These are phyloP conservation scores for Melanostoma mellinum DNA, from an alignment of 2,888 invertebrate species.

Conservation along the genomic window DNA sequence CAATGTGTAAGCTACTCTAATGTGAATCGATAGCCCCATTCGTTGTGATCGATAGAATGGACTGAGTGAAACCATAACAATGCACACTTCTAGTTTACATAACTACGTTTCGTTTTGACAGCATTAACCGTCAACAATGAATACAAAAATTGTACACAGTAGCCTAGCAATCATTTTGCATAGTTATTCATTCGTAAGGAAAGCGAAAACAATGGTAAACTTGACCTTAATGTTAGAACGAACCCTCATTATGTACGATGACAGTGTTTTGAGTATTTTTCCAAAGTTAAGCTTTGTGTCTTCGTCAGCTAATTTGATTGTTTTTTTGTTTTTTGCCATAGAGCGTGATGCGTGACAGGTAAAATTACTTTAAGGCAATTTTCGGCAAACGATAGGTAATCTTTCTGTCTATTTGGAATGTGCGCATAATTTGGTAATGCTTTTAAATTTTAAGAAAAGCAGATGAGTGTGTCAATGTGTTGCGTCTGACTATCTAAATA, in stretches of 20 bases:
- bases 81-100: no score
- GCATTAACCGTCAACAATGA: no score
- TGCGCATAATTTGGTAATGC: conserved; percentile 38
- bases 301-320: conserved; percentile 47
- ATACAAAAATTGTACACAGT: background rate
- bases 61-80: no score
- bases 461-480: background rate
- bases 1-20: no score
- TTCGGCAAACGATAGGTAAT: conserved; percentile 53
- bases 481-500: no score
- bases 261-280: conserved; percentile 52
- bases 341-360: conserved; percentile 43
- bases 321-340: conserved; percentile 37
- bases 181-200: background rate
- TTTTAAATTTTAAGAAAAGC: background rate
- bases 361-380: conserved; percentile 55
- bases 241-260: conserved; percentile 21
- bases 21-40: no score
- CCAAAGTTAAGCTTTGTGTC: background rate
- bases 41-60: no score
- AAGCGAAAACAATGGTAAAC: conserved; percentile 30
- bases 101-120: no score
- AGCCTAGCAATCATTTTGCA: conserved; percentile 4
- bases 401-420: conserved; percentile 42
- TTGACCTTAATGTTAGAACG: conserved; percentile 56